Percentiles rank a stretch among this genome's conserved stretches.
These are phyloP conservation scores for Oligia strigilis DNA, from an alignment of 2,888 invertebrate species.

Conservation along the genomic window DNA sequence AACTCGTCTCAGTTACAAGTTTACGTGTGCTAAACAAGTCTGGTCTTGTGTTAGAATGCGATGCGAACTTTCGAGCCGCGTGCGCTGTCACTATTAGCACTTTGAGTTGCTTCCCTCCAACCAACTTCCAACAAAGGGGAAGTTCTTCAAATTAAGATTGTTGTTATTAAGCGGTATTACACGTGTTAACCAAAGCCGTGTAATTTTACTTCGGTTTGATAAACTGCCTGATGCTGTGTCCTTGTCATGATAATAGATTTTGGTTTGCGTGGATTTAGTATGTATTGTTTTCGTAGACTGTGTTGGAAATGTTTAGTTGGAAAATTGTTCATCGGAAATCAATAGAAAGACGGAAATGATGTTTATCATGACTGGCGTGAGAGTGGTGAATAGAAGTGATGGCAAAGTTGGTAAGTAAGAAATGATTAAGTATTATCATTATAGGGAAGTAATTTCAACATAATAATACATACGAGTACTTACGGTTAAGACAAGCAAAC, in stretches of 20 bases:
- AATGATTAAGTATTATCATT: not conserved
- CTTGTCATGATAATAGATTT: conserved; percentile 30
- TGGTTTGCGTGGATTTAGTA: conserved; percentile 10
- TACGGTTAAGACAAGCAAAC: not conserved
- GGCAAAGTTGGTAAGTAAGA: not conserved
- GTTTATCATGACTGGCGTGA: not conserved
- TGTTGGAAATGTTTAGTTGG: not conserved
- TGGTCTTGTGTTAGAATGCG: conserved; percentile 65
- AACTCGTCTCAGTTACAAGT: conserved; percentile 73
- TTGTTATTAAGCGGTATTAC: conserved; percentile 62
- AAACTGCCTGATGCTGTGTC: conserved; percentile 37
- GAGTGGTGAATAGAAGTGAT: not conserved
- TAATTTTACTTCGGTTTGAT: conserved; percentile 51
- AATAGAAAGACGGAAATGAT: not conserved
- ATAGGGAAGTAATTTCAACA: no score
- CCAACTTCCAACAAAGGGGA: conserved; percentile 61
- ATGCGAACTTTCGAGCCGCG: conserved; percentile 67
- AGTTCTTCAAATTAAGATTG: conserved; percentile 69
- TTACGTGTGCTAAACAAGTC: conserved; percentile 72
- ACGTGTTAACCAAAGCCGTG: conserved; percentile 44
- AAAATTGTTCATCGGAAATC: not conserved
- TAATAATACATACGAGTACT: not conserved
- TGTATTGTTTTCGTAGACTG: not conserved
- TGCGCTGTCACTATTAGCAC: conserved; percentile 62
- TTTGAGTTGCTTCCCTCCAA: conserved; percentile 47